These are phyloP conservation scores for Pachydiplax longipennis DNA, from an alignment of 2,888 invertebrate genomes.

Conservation along the genomic window DNA sequence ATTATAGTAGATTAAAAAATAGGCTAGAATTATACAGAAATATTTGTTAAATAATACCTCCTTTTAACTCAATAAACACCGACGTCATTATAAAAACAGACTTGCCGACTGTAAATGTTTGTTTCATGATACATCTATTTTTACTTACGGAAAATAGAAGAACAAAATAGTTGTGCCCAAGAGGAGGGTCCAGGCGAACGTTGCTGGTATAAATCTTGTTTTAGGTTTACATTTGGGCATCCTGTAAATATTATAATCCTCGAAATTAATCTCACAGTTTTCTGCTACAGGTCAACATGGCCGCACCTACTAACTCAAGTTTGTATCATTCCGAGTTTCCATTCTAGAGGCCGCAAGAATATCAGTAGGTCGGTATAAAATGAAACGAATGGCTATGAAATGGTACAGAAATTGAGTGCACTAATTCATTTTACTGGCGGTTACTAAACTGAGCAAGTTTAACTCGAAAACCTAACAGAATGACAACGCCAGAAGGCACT, in stretches of 20 bases:
- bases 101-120: slow-evolving; percentile 28
- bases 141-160: slow-evolving; percentile 97
- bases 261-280: slow-evolving; percentile 53
- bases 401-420: not conserved
- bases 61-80: not conserved
- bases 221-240: slow-evolving; percentile 98
- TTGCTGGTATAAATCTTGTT: slow-evolving; percentile 97
- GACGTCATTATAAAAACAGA: slow-evolving; percentile 11
- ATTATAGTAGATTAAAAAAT: too few relatives aligned
- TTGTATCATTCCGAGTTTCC: slow-evolving; percentile 44
- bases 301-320: slow-evolving; percentile 58
- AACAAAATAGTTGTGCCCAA: slow-evolving; percentile 92
- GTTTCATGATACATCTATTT: not conserved
- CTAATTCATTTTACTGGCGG: slow-evolving; percentile 8
- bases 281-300: slow-evolving; percentile 68
- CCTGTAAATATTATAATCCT: slow-evolving; percentile 58
- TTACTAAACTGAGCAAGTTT: not conserved
- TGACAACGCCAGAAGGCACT: slow-evolving; percentile 44
- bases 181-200: slow-evolving; percentile 96
- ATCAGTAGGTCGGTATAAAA: not conserved
- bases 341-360: slow-evolving; percentile 1
- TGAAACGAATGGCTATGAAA: not conserved
- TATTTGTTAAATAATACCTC: not conserved
- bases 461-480: slow-evolving; percentile 2
- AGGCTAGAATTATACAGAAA: not conserved